These are phyloP conservation scores for Gadopsis marmoratus DNA, from an alignment of 2,797 vertebrate genomes.

Conservation along the genomic window DNA sequence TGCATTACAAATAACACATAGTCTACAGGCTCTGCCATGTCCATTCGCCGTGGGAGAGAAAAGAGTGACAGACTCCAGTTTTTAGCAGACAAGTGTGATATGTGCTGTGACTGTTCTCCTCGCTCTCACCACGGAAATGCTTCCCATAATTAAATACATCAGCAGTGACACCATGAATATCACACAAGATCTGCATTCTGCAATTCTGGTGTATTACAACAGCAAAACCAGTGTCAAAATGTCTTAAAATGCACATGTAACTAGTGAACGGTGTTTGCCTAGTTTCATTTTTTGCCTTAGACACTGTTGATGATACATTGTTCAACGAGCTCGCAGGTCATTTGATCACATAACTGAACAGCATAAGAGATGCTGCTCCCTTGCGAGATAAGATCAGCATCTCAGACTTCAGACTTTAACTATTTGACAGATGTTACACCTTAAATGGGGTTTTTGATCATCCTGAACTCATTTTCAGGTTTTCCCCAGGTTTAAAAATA, in stretches of 20 bases:
- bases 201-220: background rate
- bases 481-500: background rate
- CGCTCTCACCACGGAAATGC: conserved; percentile 62
- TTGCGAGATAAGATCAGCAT: background rate
- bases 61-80: conserved; percentile 65
- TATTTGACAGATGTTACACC: background rate
- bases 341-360: background rate
- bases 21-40: conserved; percentile 58
- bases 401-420: background rate
- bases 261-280: background rate
- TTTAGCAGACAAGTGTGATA: conserved; percentile 76
- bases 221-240: background rate
- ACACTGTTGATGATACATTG: background rate
- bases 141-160: conserved; percentile 56
- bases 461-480: background rate
- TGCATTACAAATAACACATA: conserved; percentile 49
- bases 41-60: conserved; percentile 63
- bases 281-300: background rate
- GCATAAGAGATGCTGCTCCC: background rate
- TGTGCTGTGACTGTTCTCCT: conserved; percentile 70
- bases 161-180: conserved; percentile 48
- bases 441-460: background rate
- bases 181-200: conserved; percentile 28
- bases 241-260: background rate
- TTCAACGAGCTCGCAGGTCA: background rate